Conservation (phyloP, 2,888 invertebrate genomes). For the Dryococelus australis region DNA sequence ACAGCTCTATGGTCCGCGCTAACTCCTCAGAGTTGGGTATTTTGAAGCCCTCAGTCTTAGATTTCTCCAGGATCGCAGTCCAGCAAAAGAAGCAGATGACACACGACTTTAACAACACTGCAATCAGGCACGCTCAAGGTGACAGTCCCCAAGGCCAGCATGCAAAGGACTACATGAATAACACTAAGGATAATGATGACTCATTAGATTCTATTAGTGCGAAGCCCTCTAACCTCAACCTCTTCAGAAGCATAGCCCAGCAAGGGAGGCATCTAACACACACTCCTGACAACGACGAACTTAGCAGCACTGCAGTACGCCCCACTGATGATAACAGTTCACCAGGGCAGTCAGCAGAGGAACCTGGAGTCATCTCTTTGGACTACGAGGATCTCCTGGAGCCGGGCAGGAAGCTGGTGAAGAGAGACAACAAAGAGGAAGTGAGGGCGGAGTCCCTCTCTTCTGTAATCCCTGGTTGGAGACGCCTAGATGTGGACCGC, state of each 20-base stretch:
- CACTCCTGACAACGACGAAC: not conserved
- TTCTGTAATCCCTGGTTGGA: slow-evolving; percentile 43
- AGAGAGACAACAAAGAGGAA: not conserved
- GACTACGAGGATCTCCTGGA: not conserved
- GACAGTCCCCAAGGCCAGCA: no score
- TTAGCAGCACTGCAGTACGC: no score
- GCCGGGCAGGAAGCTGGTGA: not conserved
- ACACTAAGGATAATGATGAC: no score
- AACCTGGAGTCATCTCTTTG: no score
- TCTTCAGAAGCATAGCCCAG: not conserved
- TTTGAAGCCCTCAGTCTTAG: not conserved
- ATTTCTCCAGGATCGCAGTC: not conserved
- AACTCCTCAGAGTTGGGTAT: no score
- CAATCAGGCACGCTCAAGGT: no score
- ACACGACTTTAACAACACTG: not conserved
- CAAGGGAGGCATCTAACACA: not conserved
- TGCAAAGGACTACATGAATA: not conserved
- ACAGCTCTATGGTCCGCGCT: no score
- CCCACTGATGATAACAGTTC: no score
- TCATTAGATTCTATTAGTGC: no score
- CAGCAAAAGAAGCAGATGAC: not conserved
- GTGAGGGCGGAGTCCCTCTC: not conserved
- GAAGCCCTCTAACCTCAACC: not conserved
- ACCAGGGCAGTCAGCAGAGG: not conserved
- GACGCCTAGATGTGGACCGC: slow-evolving; percentile 29